phyloP scores from a whole-genome alignment of 1,140 invertebrate genomes.

The Drosophila melanica region DNA sequence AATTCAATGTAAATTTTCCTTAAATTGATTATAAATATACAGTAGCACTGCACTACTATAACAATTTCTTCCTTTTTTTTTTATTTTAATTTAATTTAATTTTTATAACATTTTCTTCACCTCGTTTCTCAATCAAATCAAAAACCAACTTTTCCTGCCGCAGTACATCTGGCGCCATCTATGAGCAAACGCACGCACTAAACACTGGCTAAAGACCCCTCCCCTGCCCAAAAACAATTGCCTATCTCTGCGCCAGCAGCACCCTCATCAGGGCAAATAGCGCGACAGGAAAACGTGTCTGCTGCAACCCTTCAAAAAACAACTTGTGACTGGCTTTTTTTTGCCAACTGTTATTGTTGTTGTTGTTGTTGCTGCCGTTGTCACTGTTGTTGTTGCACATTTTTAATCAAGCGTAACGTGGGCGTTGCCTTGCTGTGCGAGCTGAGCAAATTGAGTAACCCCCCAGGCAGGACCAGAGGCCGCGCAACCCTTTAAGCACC shows the following conservation, averaged over 20 bases:
- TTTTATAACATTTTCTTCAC: too few relatives aligned
- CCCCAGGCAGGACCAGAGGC: conserved; percentile 14
- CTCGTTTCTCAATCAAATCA: not conserved
- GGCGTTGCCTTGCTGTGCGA: conserved; percentile 37
- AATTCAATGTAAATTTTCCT: too few relatives aligned
- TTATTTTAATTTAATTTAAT: too few relatives aligned
- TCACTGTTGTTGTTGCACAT: conserved; percentile 40
- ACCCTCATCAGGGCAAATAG: conserved; percentile 39
- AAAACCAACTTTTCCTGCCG: not conserved
- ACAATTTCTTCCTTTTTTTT: too few relatives aligned
- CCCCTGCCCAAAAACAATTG: conserved; percentile 18
- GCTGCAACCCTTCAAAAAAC: conserved; percentile 35
- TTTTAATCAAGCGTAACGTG: conserved; percentile 63
- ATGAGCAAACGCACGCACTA: conserved; percentile 17
- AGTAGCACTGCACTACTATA: too few relatives aligned
- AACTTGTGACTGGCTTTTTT: conserved; percentile 27
- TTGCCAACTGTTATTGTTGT: conserved; percentile 2
- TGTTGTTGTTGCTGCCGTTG: not conserved
- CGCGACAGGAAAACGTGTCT: conserved; percentile 42
- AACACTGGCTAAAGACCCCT: not conserved
- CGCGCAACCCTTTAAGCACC: conserved; percentile 30
- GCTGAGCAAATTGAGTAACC: conserved; percentile 43
- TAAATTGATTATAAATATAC: too few relatives aligned
- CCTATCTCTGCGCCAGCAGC: conserved; percentile 18
- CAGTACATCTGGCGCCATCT: conserved; percentile 53